phyloP scores from a whole-genome alignment of 92 coral and sea anemone genomes.

The Meandrina meandrites region DNA sequence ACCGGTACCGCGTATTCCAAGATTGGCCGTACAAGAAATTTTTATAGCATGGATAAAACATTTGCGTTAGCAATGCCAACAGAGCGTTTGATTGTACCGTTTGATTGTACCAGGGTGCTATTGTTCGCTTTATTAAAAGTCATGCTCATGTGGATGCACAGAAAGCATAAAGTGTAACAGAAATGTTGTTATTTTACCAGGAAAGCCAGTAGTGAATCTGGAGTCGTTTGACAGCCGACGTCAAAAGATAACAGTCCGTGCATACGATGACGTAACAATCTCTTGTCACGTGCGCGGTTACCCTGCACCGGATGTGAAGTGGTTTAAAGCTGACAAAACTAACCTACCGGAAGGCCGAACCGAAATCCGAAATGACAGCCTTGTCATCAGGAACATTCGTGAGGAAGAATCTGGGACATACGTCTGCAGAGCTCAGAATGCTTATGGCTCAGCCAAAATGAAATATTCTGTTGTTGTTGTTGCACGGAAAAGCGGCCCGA shows the following conservation, averaged over 20 bases:
- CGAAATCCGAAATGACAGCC: background rate
- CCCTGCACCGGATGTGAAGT: background rate
- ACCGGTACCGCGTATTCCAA: too few species aligned
- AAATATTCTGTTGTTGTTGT: background rate
- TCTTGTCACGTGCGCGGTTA: constrained; percentile 1
- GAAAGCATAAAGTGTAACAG: background rate
- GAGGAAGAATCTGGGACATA: background rate
- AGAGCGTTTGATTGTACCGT: too few species aligned
- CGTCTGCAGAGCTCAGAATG: constrained; percentile 16
- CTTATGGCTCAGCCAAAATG: background rate
- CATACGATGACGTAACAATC: background rate
- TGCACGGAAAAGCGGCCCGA: background rate
- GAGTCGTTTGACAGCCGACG: background rate
- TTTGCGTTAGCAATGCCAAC: too few species aligned
- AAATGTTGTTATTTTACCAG: background rate
- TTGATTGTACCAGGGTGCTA: too few species aligned
- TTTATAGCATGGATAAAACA: too few species aligned
- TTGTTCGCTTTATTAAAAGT: too few species aligned
- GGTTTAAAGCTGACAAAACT: background rate
- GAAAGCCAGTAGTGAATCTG: constrained; percentile 8
- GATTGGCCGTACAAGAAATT: too few species aligned
- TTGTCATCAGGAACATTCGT: background rate
- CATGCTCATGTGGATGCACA: too few species aligned
- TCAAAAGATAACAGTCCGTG: background rate
- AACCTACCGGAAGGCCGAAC: background rate